Evolutionary conservation across 2,888 invertebrate species (phyloP).

Genomic region (Folsomia manolachei): DNA sequence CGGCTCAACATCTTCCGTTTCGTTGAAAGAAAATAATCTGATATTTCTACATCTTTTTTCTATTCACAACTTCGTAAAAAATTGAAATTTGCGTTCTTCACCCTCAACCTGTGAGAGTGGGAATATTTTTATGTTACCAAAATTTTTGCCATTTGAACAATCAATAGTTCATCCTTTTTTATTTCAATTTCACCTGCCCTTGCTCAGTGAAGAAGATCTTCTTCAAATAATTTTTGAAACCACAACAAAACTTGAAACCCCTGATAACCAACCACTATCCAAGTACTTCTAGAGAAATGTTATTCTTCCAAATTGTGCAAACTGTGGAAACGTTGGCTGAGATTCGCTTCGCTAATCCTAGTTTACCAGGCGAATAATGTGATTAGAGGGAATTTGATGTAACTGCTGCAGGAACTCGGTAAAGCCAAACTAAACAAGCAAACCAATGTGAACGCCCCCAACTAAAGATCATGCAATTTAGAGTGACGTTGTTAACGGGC

Average conservation of each 20-base stretch:
- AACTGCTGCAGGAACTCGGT: not conserved
- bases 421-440: not conserved
- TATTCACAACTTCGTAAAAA: too few relatives aligned
- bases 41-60: too few relatives aligned
- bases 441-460: not conserved
- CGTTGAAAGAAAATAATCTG: slow-evolving; percentile 12
- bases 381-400: slow-evolving; percentile 18
- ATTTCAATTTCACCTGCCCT: too few relatives aligned
- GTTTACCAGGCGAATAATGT: slow-evolving; percentile 9
- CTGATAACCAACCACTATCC: too few relatives aligned
- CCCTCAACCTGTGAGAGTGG: not conserved
- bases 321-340: too few relatives aligned
- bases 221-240: too few relatives aligned
- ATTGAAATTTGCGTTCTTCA: too few relatives aligned
- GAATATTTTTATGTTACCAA: not conserved
- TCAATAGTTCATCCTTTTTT: not conserved
- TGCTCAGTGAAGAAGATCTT: too few relatives aligned
- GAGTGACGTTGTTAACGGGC: not conserved
- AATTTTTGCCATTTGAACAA: not conserved
- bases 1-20: slow-evolving; percentile 7
- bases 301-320: slow-evolving; percentile 4
- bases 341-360: slow-evolving; percentile 16
- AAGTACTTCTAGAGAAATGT: not conserved
- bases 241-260: not conserved
- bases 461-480: not conserved